phyloP scores from a whole-genome alignment of 2,113 vertebrate genomes.

The Epinephelus moara region DNA sequence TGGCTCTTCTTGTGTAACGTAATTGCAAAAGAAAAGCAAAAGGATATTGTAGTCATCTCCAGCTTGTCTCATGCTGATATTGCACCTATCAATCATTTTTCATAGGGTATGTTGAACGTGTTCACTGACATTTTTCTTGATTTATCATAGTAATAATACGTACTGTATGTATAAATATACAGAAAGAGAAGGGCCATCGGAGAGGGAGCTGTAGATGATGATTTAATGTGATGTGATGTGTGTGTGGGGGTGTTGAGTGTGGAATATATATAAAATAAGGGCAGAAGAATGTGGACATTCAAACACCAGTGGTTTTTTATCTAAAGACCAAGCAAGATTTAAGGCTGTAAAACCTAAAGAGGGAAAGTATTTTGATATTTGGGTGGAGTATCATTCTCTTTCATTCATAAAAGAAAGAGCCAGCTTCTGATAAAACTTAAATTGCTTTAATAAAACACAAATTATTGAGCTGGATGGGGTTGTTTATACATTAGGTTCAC shows the following conservation, averaged over 20 bases:
- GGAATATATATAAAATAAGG: constrained; percentile 31
- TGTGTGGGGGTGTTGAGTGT: constrained; percentile 13
- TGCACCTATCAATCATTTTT: constrained; percentile 71
- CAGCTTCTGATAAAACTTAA: not conserved
- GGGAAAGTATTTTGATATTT: not conserved
- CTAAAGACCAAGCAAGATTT: constrained; percentile 1
- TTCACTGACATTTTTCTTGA: constrained; percentile 69
- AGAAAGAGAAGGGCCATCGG: constrained; percentile 17
- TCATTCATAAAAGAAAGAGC: constrained; percentile 16
- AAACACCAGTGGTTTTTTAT: not conserved
- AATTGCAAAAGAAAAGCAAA: constrained; percentile 68
- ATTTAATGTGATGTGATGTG: constrained; percentile 66
- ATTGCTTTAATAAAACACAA: constrained; percentile 12
- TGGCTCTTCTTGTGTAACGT: constrained; percentile 55
- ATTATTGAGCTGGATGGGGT: constrained; percentile 1
- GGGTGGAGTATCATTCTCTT: constrained; percentile 16
- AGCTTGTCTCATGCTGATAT: constrained; percentile 66
- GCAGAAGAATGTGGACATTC: constrained; percentile 1
- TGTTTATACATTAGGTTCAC: constrained; percentile 44
- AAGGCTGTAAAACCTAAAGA: not conserved
- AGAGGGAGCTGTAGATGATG: constrained; percentile 46
- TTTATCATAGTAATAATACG: constrained; percentile 76
- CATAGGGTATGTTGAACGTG: constrained; percentile 46
- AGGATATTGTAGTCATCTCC: constrained; percentile 59
- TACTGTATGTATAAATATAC: constrained; percentile 37